Evolutionary conservation across 2,888 invertebrate species (phyloP), one percentile per base, ranked within the genome.

Genomic region (Halictus ligatus): DNA sequence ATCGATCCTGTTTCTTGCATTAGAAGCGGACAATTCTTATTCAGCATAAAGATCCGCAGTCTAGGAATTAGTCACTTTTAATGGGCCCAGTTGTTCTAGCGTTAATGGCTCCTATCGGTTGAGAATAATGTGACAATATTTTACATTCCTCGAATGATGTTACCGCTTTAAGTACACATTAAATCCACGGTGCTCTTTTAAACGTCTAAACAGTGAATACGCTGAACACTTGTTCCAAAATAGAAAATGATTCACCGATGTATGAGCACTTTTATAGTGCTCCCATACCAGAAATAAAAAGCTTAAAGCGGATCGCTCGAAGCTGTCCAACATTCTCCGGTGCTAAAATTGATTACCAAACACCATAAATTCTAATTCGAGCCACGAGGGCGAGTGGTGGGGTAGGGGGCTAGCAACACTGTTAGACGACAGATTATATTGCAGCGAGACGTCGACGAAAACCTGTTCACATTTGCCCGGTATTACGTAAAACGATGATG

Each of bases 401-500:
- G 10, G 8, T 1, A 29, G 40, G 8, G 8, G 67, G 18, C 8
- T 21, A 21, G 67, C 67, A 40, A 69, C 21, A 40, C 29, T 69
- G 35, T 69, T 7, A 21, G 67, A 35, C 67, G 67, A 69, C 67
- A 69, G 67, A 69, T 69, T 69, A 35, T 74, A 74, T 35, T 54
- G 50, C 54, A 29, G 29, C 15, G 54, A 35, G 21, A n/a, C 64
- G 64, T 48, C 74, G 69, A 74, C 69, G 43, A 35, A 69, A 75
- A 75, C 83, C 48, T 81, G 43, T 72, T 64, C 75, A 15, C 83
- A 15, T 83, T 83, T 72, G 60, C 72, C 43, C n/a, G 12, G 43
- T 60, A 48, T 82, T 82, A 54, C 74, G 35, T 75, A 64, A 83
- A 83, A 82, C 71, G 83, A 72, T 35, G 15, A 81, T 29, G 43